Conservation (phyloP, 2,888 invertebrate genomes). For the Drosophila paramelanica region DNA sequence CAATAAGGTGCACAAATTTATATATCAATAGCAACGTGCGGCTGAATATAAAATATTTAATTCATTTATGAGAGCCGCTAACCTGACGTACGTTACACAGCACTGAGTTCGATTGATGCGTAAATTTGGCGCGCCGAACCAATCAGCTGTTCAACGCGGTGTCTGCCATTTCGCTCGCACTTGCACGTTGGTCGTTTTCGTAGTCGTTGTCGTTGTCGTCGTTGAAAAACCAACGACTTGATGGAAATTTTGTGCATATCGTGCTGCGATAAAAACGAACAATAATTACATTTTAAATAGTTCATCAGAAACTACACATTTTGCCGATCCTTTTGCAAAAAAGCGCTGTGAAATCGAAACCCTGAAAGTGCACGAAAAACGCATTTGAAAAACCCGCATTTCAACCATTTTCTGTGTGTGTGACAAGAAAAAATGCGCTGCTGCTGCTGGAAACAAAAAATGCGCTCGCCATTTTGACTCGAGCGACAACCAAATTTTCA, state of each 20-base stretch:
- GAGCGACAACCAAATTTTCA: conserved; percentile 67
- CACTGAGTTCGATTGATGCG: conserved; percentile 73
- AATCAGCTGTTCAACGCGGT: conserved; percentile 73
- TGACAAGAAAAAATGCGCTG: conserved; percentile 76
- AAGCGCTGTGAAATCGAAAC: conserved; percentile 71
- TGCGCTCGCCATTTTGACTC: conserved; percentile 84
- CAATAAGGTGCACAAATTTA: neutral
- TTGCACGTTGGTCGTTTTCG: conserved; percentile 68
- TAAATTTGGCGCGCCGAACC: conserved; percentile 78
- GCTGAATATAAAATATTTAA: neutral
- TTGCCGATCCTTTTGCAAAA: conserved; percentile 75
- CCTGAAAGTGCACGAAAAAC: conserved; percentile 67
- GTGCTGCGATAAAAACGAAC: conserved; percentile 52
- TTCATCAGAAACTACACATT: conserved; percentile 61
- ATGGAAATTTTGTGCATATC: conserved; percentile 70
- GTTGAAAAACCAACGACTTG: conserved; percentile 72
- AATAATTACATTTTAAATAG: conserved; percentile 42
- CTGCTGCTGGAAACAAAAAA: conserved; percentile 80
- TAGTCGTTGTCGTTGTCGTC: conserved; percentile 70
- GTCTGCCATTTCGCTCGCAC: conserved; percentile 75
- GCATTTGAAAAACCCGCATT: conserved; percentile 73
- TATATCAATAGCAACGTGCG: neutral
- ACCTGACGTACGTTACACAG: conserved; percentile 45
- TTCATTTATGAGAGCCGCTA: conserved; percentile 35
- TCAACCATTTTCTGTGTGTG: conserved; percentile 64